Evolutionary conservation across 1,140 invertebrate genomes (phyloP), one percentile per base, ranked within the genome.

Genomic region (Dinoponera quadriceps): DNA sequence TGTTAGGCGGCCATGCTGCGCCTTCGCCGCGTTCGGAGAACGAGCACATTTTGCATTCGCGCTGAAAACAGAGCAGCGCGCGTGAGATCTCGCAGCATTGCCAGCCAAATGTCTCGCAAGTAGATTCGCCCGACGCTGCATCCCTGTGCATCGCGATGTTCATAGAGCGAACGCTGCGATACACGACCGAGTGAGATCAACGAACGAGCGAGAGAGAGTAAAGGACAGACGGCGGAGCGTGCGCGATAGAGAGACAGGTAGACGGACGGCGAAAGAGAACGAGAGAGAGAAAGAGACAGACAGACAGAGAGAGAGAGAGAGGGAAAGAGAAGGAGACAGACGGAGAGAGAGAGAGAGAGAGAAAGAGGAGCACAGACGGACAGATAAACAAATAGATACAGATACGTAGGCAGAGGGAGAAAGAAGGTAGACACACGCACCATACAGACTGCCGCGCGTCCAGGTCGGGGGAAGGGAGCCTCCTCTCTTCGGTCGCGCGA

Each of bases 401-500:
- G 51, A 66, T 49, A 66, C 22, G 73, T 25, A 48, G 33, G 16
- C 14, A 71, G 72, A 81, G 57, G 63, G 25, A 85, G 85, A 85
- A 54, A 83, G 55, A 80, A 83, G 72, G 54, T 33, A 80, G 71
- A 78, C 77, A 89, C 83, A 90, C 89, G 89, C 85, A 90, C 89
- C 88, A 84, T 90, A 87, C 89, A 85, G 88, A 85, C 75, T 87
- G 89, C 87, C 87, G 88, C 89, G 88, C 88, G 87, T 89, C 83
- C 85, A 82, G 68, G 29, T 72, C 68, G 75, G 83, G 59, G 83
- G 83, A 74, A 78, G 88, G 82, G 82, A 74, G 78, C 82, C 51
- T 80, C 75, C 74, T 86, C 85, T 85, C 59, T 77, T 85, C 81
- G 77, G 85, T 69, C 78, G 87, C 87, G 81, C 60, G 84, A 84